phyloP scores from a whole-genome alignment of 1,140 invertebrate species.

The Achatina immaculata region DNA sequence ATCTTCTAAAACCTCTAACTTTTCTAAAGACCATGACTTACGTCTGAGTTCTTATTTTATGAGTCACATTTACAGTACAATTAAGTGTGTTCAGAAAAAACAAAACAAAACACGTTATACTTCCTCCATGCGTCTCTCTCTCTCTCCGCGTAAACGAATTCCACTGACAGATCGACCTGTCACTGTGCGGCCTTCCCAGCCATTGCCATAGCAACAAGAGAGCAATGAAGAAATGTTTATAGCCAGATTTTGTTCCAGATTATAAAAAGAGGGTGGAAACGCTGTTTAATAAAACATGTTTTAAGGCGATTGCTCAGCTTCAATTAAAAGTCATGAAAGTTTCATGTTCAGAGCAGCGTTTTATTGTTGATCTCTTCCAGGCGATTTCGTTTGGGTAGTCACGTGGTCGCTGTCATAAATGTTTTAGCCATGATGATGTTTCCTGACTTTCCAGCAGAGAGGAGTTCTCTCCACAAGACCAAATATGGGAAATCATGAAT shows the following conservation, averaged over 20 bases:
- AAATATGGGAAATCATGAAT: no score
- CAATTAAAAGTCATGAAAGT: slow-evolving; percentile 15
- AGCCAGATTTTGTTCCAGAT: not conserved
- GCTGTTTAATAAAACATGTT: slow-evolving; percentile 10
- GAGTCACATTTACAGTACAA: not conserved
- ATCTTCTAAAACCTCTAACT: no score
- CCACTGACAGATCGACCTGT: not conserved
- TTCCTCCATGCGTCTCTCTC: no score
- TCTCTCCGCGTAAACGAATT: not conserved
- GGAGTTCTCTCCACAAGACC: no score
- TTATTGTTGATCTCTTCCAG: not conserved
- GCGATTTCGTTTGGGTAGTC: not conserved
- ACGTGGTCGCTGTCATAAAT: not conserved
- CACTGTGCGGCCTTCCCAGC: not conserved
- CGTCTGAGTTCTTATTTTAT: no score
- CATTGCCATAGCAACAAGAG: slow-evolving; percentile 14
- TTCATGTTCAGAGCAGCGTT: not conserved
- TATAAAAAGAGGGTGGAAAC: not conserved
- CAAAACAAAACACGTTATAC: no score
- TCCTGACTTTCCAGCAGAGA: no score
- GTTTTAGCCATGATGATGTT: not conserved
- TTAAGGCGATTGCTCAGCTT: not conserved
- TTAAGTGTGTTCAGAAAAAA: not conserved
- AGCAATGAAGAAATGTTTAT: not conserved
- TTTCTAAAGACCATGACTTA: no score